Conservation (phyloP, 2,888 invertebrate species). For the Mimas tiliae region DNA sequence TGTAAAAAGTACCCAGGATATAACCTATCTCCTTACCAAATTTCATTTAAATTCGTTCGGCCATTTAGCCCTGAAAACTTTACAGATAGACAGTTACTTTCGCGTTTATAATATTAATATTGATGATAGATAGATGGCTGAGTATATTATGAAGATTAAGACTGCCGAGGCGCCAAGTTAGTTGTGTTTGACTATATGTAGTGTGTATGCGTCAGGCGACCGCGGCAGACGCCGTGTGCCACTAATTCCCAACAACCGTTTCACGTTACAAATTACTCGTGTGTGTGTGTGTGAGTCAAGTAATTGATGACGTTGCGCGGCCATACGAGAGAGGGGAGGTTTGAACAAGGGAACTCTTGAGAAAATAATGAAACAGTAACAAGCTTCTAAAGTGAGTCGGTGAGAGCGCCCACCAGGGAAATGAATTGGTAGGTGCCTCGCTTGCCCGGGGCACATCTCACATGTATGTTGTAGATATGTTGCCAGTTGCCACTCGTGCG, state of each 20-base stretch:
- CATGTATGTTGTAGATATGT: no score
- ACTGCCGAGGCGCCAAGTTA: not conserved
- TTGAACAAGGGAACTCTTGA: not conserved
- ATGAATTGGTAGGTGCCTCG: constrained; percentile 8
- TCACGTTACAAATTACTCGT: constrained; percentile 12
- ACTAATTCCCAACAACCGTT: constrained; percentile 10
- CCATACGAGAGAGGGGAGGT: not conserved
- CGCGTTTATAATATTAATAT: no score
- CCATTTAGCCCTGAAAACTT: no score
- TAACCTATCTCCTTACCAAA: no score
- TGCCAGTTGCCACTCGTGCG: no score
- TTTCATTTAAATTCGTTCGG: no score
- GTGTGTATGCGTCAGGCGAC: not conserved
- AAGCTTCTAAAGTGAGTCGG: not conserved
- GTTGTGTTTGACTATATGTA: not conserved
- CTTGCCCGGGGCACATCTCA: not conserved
- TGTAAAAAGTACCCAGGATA: no score
- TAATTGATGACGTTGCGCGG: constrained; percentile 6
- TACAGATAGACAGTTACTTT: no score
- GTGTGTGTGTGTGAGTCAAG: not conserved
- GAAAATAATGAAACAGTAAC: constrained; percentile 4
- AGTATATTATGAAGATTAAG: no score
- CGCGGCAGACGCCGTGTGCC: not conserved
- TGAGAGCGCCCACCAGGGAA: constrained; percentile 1
- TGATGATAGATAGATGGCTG: no score